A percentile compares a stretch with the other conserved stretches of the same genome.
phyloP scores from a whole-genome alignment of 2,888 invertebrate species.

The Pollenia amentaria region DNA sequence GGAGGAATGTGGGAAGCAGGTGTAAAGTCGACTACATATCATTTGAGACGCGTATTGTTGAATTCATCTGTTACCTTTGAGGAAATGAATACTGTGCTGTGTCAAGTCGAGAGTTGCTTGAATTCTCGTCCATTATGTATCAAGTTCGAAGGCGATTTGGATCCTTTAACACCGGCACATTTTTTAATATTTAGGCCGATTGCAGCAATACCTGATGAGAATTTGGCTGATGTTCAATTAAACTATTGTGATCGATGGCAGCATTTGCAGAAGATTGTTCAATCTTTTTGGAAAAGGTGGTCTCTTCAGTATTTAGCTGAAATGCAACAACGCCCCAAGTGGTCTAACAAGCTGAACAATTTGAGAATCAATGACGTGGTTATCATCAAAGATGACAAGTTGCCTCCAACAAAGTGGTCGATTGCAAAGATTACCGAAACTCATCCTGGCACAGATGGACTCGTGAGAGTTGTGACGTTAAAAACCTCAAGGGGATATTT shows the following conservation, averaged over 20 bases:
- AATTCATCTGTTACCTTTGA: constrained; percentile 43
- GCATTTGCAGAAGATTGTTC: background rate
- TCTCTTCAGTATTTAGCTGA: background rate
- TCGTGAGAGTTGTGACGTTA: background rate
- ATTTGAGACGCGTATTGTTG: constrained; percentile 37
- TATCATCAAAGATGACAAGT: background rate
- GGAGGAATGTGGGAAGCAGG: constrained; percentile 56
- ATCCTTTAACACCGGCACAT: background rate
- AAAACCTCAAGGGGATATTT: background rate
- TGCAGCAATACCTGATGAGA: too few relatives aligned
- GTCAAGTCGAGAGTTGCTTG: constrained; percentile 40
- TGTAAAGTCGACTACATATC: constrained; percentile 45
- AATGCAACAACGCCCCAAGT: background rate
- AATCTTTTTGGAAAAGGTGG: background rate
- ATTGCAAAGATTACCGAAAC: background rate
- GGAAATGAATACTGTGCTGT: constrained; percentile 53
- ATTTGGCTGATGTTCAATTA: background rate
- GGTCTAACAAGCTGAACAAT: background rate
- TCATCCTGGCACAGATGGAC: background rate
- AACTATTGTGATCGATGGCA: background rate
- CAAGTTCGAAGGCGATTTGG: background rate
- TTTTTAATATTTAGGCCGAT: background rate
- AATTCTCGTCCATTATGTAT: background rate
- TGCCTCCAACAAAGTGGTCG: background rate
- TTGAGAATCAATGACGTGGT: background rate